A percentile compares a stretch with the other conserved stretches of the same genome.
Conservation (phyloP, 2,113 vertebrate species). For the Corythaeola cristata region DNA sequence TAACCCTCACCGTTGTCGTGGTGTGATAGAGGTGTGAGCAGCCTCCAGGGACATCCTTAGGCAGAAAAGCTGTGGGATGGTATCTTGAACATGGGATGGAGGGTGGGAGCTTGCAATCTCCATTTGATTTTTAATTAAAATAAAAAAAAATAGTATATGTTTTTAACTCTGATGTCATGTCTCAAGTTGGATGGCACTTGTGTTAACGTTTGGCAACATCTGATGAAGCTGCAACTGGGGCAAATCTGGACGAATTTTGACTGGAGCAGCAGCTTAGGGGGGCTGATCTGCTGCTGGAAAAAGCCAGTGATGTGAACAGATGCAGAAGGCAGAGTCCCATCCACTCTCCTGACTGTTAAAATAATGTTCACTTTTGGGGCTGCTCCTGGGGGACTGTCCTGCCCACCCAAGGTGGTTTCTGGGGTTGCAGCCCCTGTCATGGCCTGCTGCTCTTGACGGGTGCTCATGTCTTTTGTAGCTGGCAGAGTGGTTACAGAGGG, state of each 20-base stretch:
- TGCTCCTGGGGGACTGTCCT: not conserved
- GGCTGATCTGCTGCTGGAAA: not conserved
- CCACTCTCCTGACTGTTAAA: not conserved
- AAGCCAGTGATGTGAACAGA: not conserved
- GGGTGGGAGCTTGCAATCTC: not conserved
- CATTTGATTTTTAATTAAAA: not conserved
- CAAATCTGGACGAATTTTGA: not conserved
- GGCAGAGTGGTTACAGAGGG: not conserved
- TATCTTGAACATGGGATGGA: not conserved
- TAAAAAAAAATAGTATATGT: not conserved
- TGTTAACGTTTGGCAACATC: not conserved
- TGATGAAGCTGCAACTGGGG: not conserved
- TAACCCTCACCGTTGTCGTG: not conserved
- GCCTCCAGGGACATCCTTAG: not conserved
- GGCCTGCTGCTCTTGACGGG: not conserved
- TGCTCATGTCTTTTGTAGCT: not conserved
- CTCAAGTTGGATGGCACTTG: not conserved
- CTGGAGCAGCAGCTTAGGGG: not conserved
- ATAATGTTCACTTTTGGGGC: not conserved
- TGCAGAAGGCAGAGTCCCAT: not conserved
- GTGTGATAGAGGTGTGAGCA: not conserved
- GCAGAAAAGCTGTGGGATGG: not conserved
- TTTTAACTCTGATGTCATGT: not conserved
- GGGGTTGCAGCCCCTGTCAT: not conserved
- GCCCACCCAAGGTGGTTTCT: not conserved